These are phyloP conservation scores for Atlantisia rogersi DNA, from an alignment of 2,113 vertebrate species.

Conservation along the genomic window DNA sequence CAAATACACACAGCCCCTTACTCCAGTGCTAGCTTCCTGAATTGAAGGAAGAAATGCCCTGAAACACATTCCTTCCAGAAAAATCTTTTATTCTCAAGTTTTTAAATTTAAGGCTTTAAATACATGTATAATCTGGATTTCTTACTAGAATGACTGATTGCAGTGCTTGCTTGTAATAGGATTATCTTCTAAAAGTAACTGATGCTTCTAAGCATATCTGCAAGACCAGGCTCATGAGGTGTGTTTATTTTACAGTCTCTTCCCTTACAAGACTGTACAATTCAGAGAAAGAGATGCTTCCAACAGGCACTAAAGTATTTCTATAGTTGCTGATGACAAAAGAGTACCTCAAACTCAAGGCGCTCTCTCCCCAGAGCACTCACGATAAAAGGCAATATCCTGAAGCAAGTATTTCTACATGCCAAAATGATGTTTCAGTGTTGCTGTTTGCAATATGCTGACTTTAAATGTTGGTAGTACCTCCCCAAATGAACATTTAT, in stretches of 20 bases:
- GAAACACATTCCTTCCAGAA: not conserved
- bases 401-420: constrained; percentile 26
- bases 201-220: not conserved
- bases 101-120: not conserved
- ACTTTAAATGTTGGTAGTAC: constrained; percentile 23
- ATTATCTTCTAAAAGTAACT: not conserved
- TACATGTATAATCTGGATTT: not conserved
- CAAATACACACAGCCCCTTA: not conserved
- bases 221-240: not conserved
- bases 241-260: not conserved
- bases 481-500: constrained; percentile 34
- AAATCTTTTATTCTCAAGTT: not conserved
- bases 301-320: constrained; percentile 35
- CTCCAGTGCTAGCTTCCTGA: not conserved
- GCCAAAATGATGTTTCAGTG: not conserved
- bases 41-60: not conserved
- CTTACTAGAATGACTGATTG: not conserved
- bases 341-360: not conserved
- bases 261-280: not conserved
- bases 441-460: constrained; percentile 2
- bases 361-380: not conserved
- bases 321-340: constrained; percentile 37
- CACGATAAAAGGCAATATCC: constrained; percentile 2
- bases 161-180: not conserved
- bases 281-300: constrained; percentile 22